Evolutionary conservation across 92 coral and sea anemone genomes (phyloP).

Genomic region (Phenganax marumi): DNA sequence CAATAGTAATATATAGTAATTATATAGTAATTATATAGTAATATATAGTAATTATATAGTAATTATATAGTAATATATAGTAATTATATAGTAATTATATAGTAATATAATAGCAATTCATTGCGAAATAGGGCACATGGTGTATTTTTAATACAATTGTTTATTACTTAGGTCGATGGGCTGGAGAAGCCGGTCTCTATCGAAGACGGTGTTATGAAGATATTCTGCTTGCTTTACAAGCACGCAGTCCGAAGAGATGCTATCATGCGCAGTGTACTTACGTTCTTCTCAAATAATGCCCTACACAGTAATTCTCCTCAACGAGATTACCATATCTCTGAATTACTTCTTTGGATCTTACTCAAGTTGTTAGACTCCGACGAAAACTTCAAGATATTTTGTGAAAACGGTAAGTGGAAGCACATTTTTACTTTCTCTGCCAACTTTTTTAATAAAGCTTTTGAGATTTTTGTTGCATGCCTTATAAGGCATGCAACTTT

Average conservation of each 20-base stretch:
- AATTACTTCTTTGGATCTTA: slow-evolving; percentile 78
- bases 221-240: slow-evolving; percentile 65
- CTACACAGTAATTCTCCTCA: background rate
- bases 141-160: too few species aligned
- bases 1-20: too few species aligned
- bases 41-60: too few species aligned
- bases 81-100: too few species aligned
- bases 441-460: too few species aligned
- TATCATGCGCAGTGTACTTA: slow-evolving; percentile 50
- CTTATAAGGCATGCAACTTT: too few species aligned
- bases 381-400: slow-evolving; percentile 63
- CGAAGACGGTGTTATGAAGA: slow-evolving; percentile 83
- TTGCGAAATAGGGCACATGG: too few species aligned
- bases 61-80: too few species aligned
- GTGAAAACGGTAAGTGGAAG: slow-evolving; percentile 62
- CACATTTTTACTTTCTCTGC: too few species aligned
- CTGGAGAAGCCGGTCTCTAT: slow-evolving; percentile 71
- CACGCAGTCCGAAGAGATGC: slow-evolving; percentile 52
- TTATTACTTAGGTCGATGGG: slow-evolving; percentile 2
- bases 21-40: too few species aligned
- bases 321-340: slow-evolving; percentile 57
- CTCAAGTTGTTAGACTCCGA: slow-evolving; percentile 64
- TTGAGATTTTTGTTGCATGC: too few species aligned
- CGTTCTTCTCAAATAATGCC: slow-evolving; percentile 35
- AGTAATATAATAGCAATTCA: too few species aligned